These are phyloP conservation scores for Synchiropus splendidus DNA, from an alignment of 2,113 vertebrate species.

Conservation along the genomic window DNA sequence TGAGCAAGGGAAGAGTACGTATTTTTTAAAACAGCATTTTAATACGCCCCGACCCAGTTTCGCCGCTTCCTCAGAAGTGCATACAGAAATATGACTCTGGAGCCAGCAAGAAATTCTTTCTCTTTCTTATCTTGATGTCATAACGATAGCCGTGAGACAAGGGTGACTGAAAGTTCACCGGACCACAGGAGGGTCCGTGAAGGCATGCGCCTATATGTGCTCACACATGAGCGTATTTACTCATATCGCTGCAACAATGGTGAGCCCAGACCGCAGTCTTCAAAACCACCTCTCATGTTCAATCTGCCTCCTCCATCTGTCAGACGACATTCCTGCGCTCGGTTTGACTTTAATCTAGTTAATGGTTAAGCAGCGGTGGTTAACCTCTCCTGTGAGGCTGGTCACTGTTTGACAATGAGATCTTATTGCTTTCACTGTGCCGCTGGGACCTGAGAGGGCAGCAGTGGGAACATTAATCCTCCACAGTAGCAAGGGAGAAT, in stretches of 20 bases:
- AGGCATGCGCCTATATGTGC: background rate
- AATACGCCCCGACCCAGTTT: constrained; percentile 5
- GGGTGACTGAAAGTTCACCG: constrained; percentile 45
- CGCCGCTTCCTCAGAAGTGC: constrained; percentile 2
- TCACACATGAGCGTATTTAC: constrained; percentile 11
- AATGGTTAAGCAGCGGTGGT: constrained; percentile 61
- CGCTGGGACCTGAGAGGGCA: constrained; percentile 33
- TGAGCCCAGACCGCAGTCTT: constrained; percentile 3
- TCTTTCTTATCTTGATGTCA: constrained; percentile 22
- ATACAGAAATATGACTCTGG: constrained; percentile 10
- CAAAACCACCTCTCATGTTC: constrained; percentile 23
- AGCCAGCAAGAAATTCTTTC: constrained; percentile 11
- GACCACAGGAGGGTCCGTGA: constrained; percentile 13
- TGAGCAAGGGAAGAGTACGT: too few relatives aligned
- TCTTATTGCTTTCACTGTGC: constrained; percentile 47
- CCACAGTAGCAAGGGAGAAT: constrained; percentile 3
- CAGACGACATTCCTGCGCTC: constrained; percentile 28
- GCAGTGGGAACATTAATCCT: constrained; percentile 44
- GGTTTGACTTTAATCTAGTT: constrained; percentile 56
- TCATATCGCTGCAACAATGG: constrained; percentile 8
- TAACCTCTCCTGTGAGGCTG: constrained; percentile 46
- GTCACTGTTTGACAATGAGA: constrained; percentile 62
- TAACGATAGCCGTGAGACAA: constrained; percentile 22
- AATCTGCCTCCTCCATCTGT: constrained; percentile 26
- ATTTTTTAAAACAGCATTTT: background rate